Percentiles rank a stretch among this genome's conserved stretches.
Evolutionary conservation across 2,888 invertebrate species (phyloP).

Genomic region (Leptothorax acervorum): DNA sequence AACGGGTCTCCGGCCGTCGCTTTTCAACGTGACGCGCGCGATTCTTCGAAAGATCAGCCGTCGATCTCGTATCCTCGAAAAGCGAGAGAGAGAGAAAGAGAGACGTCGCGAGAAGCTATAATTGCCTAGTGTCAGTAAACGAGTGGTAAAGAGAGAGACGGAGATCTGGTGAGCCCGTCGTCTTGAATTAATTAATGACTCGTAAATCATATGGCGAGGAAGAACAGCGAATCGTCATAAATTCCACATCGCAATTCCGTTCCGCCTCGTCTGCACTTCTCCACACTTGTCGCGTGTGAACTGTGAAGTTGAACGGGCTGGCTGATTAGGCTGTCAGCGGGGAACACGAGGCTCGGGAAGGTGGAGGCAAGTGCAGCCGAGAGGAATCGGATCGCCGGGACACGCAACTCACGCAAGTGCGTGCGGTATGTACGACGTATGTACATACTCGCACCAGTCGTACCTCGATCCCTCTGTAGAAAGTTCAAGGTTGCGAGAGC

Average conservation of each 20-base stretch:
- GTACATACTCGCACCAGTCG: background rate
- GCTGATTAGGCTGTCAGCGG: background rate
- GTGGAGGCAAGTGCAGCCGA: conserved; percentile 3
- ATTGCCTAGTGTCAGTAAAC: conserved; percentile 67
- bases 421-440: background rate
- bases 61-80: conserved; percentile 45
- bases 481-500: conserved; percentile 13
- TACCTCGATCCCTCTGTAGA: background rate
- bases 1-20: conserved; percentile 39
- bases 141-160: conserved; percentile 46
- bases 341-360: background rate
- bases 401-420: background rate
- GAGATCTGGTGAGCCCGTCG: conserved; percentile 58
- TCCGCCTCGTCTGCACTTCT: conserved; percentile 21
- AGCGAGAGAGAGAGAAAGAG: conserved; percentile 32
- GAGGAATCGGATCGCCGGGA: background rate
- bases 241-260: conserved; percentile 17
- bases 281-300: conserved; percentile 1
- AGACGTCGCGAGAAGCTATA: background rate
- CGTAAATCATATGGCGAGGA: conserved; percentile 57
- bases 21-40: conserved; percentile 52
- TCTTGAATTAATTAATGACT: conserved; percentile 51
- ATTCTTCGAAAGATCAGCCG: conserved; percentile 45
- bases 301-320: background rate
- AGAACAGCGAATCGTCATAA: background rate